phyloP scores from a whole-genome alignment of 2,888 invertebrate genomes.

The Aleiodes leptofemur region DNA sequence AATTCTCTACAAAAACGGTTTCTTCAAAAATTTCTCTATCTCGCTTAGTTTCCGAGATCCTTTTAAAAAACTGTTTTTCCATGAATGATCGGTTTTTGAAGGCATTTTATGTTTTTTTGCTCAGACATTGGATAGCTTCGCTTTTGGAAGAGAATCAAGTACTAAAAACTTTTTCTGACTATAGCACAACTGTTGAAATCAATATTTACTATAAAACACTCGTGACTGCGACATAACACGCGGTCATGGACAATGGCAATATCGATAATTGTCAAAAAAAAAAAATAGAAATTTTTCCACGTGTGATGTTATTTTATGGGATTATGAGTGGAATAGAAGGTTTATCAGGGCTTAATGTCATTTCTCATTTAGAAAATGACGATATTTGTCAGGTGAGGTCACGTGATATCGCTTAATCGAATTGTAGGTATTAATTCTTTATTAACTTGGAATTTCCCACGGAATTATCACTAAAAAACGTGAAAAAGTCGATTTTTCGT shows the following conservation, averaged over 20 bases:
- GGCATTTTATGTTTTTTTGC: neutral
- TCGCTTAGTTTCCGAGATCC: no score
- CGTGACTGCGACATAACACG: neutral
- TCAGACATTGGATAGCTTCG: neutral
- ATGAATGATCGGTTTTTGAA: no score
- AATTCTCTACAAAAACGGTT: no score
- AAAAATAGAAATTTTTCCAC: constrained; percentile 9
- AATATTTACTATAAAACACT: constrained; percentile 1
- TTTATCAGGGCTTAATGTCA: no score
- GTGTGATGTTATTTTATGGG: neutral
- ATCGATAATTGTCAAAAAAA: constrained; percentile 19
- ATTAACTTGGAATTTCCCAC: no score
- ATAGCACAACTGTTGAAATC: neutral
- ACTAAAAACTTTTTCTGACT: neutral
- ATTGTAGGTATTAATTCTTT: no score
- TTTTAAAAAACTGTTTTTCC: no score
- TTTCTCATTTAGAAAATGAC: no score
- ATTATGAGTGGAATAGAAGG: neutral
- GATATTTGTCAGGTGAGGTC: no score
- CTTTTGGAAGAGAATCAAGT: neutral
- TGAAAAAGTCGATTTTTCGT: no score
- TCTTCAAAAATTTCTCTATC: no score
- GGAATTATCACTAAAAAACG: neutral
- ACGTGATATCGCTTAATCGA: no score
- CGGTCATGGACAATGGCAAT: constrained; percentile 15